Percentiles rank a stretch among this genome's conserved stretches.
Conservation (phyloP, 35 echinoderm and acorn worm species). For the Holothuria glaberrima region DNA sequence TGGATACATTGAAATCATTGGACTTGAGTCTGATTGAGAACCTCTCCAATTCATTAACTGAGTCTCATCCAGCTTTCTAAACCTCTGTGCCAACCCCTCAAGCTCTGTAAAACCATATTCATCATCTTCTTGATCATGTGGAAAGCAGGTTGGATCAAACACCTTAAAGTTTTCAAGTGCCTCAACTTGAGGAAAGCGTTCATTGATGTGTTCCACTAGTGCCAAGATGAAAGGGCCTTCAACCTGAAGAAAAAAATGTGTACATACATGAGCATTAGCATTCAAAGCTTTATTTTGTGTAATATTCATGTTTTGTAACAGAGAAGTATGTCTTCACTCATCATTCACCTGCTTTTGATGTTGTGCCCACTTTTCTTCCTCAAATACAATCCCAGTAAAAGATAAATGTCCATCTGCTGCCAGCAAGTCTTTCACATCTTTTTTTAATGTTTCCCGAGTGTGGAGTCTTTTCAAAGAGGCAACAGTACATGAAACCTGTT, state of each 20-base stretch:
- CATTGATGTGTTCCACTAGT: background rate
- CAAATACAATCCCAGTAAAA: background rate
- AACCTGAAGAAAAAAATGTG: background rate
- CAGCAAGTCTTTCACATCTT: constrained; percentile 1
- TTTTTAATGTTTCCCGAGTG: background rate
- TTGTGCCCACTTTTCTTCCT: background rate
- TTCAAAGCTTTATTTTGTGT: background rate
- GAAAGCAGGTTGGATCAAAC: background rate
- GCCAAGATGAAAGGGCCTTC: background rate
- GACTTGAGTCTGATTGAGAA: background rate
- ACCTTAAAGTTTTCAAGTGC: background rate
- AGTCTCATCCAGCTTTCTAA: background rate
- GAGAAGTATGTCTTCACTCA: background rate
- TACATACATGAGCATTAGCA: background rate
- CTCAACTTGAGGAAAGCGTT: background rate
- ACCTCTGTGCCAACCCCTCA: background rate
- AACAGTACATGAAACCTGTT: background rate
- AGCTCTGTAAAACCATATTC: background rate
- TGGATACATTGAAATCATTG: background rate
- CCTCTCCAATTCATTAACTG: background rate
- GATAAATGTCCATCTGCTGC: background rate
- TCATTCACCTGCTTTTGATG: background rate
- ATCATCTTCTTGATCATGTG: background rate
- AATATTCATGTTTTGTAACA: constrained; percentile 2
- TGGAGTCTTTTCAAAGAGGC: background rate